Evolutionary conservation across 2,888 invertebrate genomes (phyloP).

Genomic region (Dicranocentrus wangi): DNA sequence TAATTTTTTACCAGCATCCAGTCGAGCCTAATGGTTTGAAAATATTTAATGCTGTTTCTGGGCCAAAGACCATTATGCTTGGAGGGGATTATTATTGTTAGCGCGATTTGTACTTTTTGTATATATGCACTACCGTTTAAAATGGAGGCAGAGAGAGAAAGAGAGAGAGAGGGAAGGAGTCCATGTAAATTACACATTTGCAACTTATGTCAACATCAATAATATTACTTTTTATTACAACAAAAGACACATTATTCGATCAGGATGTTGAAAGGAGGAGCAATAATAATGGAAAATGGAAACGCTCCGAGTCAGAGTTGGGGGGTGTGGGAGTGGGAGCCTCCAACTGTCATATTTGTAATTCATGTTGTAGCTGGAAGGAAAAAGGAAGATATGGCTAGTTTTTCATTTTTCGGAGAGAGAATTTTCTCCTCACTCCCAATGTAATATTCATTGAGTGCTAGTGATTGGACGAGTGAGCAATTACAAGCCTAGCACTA

Average conservation of each 20-base stretch:
- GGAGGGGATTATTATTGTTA: conserved; percentile 27
- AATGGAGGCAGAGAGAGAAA: no score
- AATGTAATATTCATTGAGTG: no score
- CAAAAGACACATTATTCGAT: conserved; percentile 41
- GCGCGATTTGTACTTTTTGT: conserved; percentile 31
- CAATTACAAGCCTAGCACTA: conserved; percentile 52
- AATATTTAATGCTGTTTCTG: conserved; percentile 71
- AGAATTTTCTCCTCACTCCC: no score
- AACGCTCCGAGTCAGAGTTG: no score
- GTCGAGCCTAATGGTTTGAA: conserved; percentile 71
- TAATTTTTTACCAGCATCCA: conserved; percentile 52
- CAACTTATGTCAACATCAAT: conserved; percentile 50
- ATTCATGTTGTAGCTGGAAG: no score
- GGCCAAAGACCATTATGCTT: conserved; percentile 59
- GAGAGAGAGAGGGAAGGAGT: no score
- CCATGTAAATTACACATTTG: conserved; percentile 47
- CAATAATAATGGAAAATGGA: no score
- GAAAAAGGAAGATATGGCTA: no score
- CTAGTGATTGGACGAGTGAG: conserved; percentile 53
- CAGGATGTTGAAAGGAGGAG: conserved; percentile 42
- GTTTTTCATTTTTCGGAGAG: no score
- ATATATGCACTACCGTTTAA: no score
- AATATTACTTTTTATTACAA: conserved; percentile 28
- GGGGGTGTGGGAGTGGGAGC: no score
- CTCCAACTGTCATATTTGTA: no score